These are phyloP conservation scores for Heteromormyrus szaboi DNA, from an alignment of 2,797 vertebrate species.

Conservation along the genomic window DNA sequence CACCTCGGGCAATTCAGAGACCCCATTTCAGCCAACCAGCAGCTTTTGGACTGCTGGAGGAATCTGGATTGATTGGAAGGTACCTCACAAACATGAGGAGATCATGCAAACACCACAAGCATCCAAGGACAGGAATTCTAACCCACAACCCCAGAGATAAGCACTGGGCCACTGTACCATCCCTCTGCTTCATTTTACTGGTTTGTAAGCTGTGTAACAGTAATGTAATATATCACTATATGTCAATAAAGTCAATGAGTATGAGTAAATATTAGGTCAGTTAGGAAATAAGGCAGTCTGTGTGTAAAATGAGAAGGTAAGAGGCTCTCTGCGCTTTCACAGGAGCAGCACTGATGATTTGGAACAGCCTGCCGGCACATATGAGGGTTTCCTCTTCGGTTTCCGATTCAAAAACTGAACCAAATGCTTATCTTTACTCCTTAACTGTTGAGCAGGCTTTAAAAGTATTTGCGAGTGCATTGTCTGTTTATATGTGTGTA, in stretches of 20 bases:
- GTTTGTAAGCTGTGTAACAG: neutral
- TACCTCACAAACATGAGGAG: neutral
- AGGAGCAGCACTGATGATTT: neutral
- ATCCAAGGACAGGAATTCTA: neutral
- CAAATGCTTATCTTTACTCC: neutral
- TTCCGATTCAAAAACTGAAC: neutral
- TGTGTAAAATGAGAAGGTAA: neutral
- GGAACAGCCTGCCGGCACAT: neutral
- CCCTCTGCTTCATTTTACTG: neutral
- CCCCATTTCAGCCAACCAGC: neutral
- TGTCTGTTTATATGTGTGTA: neutral
- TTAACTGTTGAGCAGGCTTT: neutral
- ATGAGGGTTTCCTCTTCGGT: neutral
- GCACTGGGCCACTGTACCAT: neutral
- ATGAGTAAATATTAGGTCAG: neutral
- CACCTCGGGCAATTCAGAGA: neutral
- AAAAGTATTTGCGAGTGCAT: neutral
- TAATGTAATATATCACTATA: neutral
- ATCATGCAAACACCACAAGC: neutral
- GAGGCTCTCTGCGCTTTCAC: neutral
- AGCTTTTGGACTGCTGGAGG: neutral
- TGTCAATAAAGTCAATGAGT: neutral
- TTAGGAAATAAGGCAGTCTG: neutral
- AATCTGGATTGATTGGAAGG: neutral
- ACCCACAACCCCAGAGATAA: neutral